Evolutionary conservation across 2,113 vertebrate species (phyloP), one percentile per base, ranked within the genome.

Genomic region (Chaenogobius annularis): DNA sequence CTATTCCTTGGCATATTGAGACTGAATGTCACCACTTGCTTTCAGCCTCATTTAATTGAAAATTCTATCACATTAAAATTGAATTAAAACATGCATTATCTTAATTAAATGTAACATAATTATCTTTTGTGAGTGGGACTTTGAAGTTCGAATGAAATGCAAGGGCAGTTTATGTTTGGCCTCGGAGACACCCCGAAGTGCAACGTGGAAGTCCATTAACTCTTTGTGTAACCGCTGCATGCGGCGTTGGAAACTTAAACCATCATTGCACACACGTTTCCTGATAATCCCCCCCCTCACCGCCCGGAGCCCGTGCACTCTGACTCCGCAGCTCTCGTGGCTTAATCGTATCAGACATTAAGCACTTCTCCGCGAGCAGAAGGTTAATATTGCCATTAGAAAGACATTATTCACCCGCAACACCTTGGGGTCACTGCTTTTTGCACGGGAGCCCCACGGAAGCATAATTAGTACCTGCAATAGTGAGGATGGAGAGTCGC

Each of bases 361-460:
- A 83, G 79, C 78, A 81, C 80, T 87, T 81, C 72, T 77, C 68
- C 72, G 81, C 66, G 69, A 74, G 79, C 85, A 74, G 74, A 80
- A 86, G 83, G 85, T 85, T 91, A 88, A 89, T 85, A 82, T 87
- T 82, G 79, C 81, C 78, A 85, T 90, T 88, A 86, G 70, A 85
- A 83, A 75, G 66, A 62, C 75, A 78, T 88, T 89, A 77, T 85
- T 89, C 86, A 75, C 78, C 73, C 48, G 61, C 19, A 55, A 70
- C 75, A 82, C 64, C 74, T 73, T 63, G 78, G 75, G 70, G 77
- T 74, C 70, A 20, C 55, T 74, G 65, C 66, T 65, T 69, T 69
- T 69, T 48, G 35, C 56, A 54, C 55, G 67, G 70, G 83, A 79
- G 73, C 73, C n/a, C 68, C 75, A 43, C 68, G 78, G 54, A 52